These are phyloP conservation scores for Aphyosemion australe DNA, from an alignment of 2,113 vertebrate species.

Conservation along the genomic window DNA sequence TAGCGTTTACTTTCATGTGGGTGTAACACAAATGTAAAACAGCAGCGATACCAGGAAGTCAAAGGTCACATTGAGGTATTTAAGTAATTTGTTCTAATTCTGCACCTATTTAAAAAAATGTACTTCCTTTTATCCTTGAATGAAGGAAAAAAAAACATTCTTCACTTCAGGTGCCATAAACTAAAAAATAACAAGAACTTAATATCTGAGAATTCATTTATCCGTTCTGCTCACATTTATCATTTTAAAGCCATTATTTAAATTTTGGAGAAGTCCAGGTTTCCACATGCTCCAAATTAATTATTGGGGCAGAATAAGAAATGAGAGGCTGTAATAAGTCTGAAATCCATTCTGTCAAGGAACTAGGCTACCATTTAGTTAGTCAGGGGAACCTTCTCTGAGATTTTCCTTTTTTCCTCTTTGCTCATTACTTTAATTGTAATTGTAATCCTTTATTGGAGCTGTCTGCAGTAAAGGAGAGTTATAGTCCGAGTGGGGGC, in stretches of 20 bases:
- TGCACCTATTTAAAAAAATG: background rate
- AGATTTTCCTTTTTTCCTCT: constrained; percentile 77
- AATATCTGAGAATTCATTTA: constrained; percentile 35
- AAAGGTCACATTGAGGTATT: constrained; percentile 48
- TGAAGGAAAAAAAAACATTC: background rate
- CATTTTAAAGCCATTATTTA: constrained; percentile 63
- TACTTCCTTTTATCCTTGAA: background rate
- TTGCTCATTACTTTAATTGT: constrained; percentile 85
- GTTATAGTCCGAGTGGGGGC: constrained; percentile 79
- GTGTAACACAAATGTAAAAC: constrained; percentile 53
- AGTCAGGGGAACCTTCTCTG: constrained; percentile 75
- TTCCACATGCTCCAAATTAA: constrained; percentile 71
- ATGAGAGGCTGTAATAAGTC: constrained; percentile 70
- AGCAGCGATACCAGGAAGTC: constrained; percentile 51
- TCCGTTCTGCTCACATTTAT: constrained; percentile 58
- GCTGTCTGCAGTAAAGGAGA: constrained; percentile 82
- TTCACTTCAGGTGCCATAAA: constrained; percentile 21
- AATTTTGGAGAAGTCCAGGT: constrained; percentile 67
- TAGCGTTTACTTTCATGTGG: constrained; percentile 35
- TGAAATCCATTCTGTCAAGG: constrained; percentile 73
- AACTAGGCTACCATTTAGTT: constrained; percentile 79
- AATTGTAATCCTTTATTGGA: constrained; percentile 85
- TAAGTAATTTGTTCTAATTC: background rate
- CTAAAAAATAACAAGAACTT: constrained; percentile 47
- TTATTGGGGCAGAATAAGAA: constrained; percentile 71